These are phyloP conservation scores for Andrena camellia DNA, from an alignment of 2,888 invertebrate species.

Conservation along the genomic window DNA sequence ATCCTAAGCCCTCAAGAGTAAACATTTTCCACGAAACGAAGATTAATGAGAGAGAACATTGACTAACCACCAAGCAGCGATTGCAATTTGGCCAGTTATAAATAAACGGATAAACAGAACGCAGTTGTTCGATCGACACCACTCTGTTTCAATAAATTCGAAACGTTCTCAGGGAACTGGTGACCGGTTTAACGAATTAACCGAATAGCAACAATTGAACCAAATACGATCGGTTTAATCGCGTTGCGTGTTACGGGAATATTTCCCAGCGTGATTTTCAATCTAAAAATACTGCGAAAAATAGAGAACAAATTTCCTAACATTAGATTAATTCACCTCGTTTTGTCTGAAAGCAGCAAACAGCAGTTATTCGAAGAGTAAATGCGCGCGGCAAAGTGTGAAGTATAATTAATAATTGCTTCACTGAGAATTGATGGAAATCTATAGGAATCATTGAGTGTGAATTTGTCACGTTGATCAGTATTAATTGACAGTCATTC, in stretches of 20 bases:
- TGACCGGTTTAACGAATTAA: background rate
- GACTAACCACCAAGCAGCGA: background rate
- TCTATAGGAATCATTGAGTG: background rate
- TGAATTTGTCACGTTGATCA: background rate
- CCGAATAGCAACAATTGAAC: background rate
- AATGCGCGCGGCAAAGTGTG: background rate
- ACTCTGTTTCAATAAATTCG: background rate
- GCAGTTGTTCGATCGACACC: background rate
- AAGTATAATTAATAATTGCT: background rate
- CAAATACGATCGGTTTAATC: conserved; percentile 1
- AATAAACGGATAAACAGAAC: background rate
- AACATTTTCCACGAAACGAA: background rate
- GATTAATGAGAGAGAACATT: background rate
- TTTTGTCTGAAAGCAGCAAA: background rate
- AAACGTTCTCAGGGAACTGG: background rate
- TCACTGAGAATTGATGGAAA: background rate
- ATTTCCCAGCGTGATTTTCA: background rate
- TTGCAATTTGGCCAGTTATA: background rate
- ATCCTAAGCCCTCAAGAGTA: background rate
- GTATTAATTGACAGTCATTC: too few relatives aligned
- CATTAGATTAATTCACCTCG: background rate
- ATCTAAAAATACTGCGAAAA: background rate
- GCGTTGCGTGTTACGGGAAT: background rate
- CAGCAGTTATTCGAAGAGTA: background rate
- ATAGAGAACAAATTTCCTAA: background rate